Percentiles rank a stretch among this genome's conserved stretches.
phyloP scores from a whole-genome alignment of 64 coral and sea anemone species.

The Hydrozoanthus tunicans region DNA sequence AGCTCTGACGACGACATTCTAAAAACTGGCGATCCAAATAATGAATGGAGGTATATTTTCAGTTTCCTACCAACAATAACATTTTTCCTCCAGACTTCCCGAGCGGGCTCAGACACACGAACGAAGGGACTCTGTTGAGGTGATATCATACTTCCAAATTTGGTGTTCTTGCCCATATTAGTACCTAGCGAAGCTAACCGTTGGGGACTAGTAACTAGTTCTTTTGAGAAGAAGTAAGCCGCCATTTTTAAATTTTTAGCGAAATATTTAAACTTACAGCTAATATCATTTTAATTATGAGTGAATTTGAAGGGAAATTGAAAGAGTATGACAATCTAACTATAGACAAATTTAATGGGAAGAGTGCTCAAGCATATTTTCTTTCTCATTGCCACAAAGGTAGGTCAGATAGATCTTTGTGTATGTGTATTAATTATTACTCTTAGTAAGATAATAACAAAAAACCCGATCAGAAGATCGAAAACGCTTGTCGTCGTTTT shows the following conservation, averaged over 20 bases:
- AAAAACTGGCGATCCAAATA: not conserved
- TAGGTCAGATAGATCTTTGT: not conserved
- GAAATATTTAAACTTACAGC: no score
- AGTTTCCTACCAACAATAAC: not conserved
- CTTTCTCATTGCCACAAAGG: conserved; percentile 59
- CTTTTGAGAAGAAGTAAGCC: not conserved
- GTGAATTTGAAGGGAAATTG: conserved; percentile 44
- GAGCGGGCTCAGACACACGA: not conserved
- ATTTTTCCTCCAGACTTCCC: conserved; percentile 23
- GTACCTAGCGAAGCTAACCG: not conserved
- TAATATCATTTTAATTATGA: not conserved
- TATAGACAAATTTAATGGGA: conserved; percentile 31
- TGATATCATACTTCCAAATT: conserved; percentile 53
- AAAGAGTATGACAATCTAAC: conserved; percentile 42
- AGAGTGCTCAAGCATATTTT: conserved; percentile 48
- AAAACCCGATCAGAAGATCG: no score
- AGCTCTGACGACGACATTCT: conserved; percentile 50
- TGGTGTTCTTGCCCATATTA: conserved; percentile 49
- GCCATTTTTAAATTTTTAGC: not conserved
- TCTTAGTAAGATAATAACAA: no score
- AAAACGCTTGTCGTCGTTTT: no score
- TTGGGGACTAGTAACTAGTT: conserved; percentile 25
- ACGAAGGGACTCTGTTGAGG: not conserved
- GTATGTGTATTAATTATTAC: no score
- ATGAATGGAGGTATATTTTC: not conserved